Evolutionary conservation across 2,888 invertebrate genomes (phyloP), one percentile per base, ranked within the genome.

Genomic region (Drosophila cyrtoloma): DNA sequence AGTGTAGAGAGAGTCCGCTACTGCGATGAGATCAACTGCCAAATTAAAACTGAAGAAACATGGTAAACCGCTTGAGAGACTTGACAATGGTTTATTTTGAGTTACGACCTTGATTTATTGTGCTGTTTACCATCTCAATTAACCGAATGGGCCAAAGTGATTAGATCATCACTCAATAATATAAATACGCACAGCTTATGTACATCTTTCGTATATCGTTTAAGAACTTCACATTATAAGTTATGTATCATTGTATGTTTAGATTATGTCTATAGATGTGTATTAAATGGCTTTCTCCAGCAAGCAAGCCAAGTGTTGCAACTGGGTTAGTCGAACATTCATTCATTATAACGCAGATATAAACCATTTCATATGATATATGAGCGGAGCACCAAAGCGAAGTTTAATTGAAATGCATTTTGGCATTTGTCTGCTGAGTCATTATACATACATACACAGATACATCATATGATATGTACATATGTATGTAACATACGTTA

Each of bases 111-210:
- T 59, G 58, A 59, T 35, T 44, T 33, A 70, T 53, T 53, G 26
- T 19, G 44, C n/a, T 59, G 32, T 39, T 70, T 47, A 39, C 44
- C 52, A 59, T 53, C 44, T 33, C 28, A 28, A 69, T 69, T 58
- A 69, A 65, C 58, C 58, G 44, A 35, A 50, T 37, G 63, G 19
- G 6, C 56, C 28, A 47, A 42, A 59, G 64, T 52, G 70, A 71
- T 71, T 79, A 79, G 75, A 75, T 78, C 74, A 78, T 68, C 77
- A 39, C 32, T 58, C 28, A 51, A 37, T 37, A 50, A n/a, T 26
- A 44, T 37, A 51, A 35, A 71, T 44, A 57, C 47, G 19, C 39
- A 22, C 28, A 61, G 63, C 51, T 30, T 61, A 12, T 33, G 52
- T 52, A 44, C 42, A 47, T 47, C 47, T 47, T n/a, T 42, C 42